A percentile compares a stretch with the other conserved stretches of the same genome.
These are phyloP conservation scores for Scaptomyza reducta DNA, from an alignment of 2,888 invertebrate species.

Conservation along the genomic window DNA sequence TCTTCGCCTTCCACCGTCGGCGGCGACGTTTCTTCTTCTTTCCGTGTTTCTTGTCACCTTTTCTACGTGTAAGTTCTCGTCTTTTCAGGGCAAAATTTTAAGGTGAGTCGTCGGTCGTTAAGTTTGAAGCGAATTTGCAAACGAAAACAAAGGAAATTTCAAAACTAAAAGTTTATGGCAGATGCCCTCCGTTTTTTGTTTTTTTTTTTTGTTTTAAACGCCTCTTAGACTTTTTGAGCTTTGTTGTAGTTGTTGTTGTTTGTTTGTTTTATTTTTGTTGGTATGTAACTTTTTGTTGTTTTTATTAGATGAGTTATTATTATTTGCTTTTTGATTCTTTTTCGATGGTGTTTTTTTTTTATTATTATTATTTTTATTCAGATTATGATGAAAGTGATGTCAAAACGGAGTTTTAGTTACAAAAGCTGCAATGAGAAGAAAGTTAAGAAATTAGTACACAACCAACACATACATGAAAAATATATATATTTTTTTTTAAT, in stretches of 20 bases:
- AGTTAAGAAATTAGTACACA: conserved; percentile 46
- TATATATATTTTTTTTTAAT: conserved; percentile 5
- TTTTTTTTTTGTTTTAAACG: conserved; percentile 28
- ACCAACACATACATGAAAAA: conserved; percentile 9
- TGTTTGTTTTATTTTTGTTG: conserved; percentile 52
- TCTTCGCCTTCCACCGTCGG: conserved; percentile 27
- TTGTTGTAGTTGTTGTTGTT: conserved; percentile 64
- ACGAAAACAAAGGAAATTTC: conserved; percentile 69
- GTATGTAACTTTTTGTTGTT: conserved; percentile 61
- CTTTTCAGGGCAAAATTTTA: conserved; percentile 38
- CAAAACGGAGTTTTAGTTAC: conserved; percentile 85
- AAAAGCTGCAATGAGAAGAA: conserved; percentile 82
- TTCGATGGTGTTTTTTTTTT: conserved; percentile 79
- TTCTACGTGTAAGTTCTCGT: conserved; percentile 37
- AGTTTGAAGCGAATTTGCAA: conserved; percentile 57
- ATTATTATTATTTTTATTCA: conserved; percentile 80
- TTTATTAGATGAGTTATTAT: conserved; percentile 82
- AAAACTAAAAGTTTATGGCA: conserved; percentile 75
- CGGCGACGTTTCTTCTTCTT: conserved; percentile 24
- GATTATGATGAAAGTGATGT: conserved; percentile 85
- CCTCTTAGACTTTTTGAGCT: conserved; percentile 73
- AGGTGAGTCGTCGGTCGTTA: conserved; percentile 42
- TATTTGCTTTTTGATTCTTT: conserved; percentile 80
- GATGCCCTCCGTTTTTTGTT: conserved; percentile 51
- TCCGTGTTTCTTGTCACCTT: conserved; percentile 14